These are phyloP conservation scores for Platichthys stellatus DNA, from an alignment of 2,113 vertebrate species.

Conservation along the genomic window DNA sequence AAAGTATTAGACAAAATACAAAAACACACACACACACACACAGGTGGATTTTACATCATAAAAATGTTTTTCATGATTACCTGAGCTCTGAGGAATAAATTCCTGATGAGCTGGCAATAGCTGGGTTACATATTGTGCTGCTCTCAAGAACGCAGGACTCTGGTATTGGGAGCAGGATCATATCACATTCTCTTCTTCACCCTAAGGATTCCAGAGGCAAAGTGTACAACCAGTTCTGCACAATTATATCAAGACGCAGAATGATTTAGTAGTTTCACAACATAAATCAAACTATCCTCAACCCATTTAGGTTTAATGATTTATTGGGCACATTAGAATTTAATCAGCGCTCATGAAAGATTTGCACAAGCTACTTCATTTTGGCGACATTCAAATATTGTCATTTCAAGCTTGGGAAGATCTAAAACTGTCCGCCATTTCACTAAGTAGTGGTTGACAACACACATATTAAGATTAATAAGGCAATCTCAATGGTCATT, in stretches of 20 bases:
- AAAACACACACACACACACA: no score
- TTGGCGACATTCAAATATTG: conserved; percentile 38
- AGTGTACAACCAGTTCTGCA: conserved; percentile 12
- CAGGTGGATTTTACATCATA: no score
- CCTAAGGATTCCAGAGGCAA: conserved; percentile 1
- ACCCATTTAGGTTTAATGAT: conserved; percentile 46
- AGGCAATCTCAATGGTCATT: conserved; percentile 55
- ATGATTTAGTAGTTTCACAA: conserved; percentile 27
- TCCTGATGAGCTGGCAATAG: background rate
- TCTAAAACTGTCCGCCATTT: conserved; percentile 50
- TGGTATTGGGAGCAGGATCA: background rate
- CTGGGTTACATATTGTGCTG: background rate
- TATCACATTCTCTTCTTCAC: background rate
- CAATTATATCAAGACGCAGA: conserved; percentile 25
- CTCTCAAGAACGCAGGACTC: background rate
- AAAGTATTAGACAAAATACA: no score
- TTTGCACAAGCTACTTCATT: conserved; percentile 44
- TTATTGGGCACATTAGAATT: conserved; percentile 49
- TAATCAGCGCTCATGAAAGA: conserved; percentile 33
- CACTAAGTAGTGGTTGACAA: conserved; percentile 54
- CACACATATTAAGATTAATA: conserved; percentile 70
- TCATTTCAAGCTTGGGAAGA: conserved; percentile 53
- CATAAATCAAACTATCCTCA: conserved; percentile 34
- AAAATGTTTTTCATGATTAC: no score
- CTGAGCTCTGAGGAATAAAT: background rate